phyloP scores from a whole-genome alignment of 2,888 invertebrate genomes.

The Cepaea hortensis region DNA sequence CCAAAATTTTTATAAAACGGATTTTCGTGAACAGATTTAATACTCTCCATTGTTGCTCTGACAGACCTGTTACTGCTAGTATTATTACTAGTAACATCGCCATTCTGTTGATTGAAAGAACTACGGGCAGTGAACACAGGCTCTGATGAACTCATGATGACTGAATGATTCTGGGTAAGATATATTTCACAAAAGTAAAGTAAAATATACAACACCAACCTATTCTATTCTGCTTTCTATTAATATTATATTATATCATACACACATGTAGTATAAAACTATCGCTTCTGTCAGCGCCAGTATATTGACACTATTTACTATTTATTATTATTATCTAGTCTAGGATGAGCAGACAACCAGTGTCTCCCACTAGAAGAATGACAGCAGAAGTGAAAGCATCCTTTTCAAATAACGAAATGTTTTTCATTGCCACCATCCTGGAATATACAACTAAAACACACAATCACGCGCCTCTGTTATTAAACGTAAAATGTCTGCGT shows the following conservation, averaged over 20 bases:
- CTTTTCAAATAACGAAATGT: background rate
- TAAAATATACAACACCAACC: background rate
- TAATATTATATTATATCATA: background rate
- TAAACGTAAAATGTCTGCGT: background rate
- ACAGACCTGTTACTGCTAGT: background rate
- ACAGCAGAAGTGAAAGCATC: background rate
- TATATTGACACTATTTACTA: too few species aligned
- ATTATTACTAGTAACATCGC: constrained; percentile 6
- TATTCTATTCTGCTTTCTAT: background rate
- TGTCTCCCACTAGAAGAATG: too few species aligned
- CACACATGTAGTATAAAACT: background rate
- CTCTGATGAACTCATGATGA: background rate
- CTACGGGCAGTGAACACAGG: constrained; percentile 35
- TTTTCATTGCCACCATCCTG: background rate
- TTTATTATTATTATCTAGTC: too few species aligned
- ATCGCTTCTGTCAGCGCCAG: background rate
- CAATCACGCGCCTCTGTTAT: background rate
- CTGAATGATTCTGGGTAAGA: background rate
- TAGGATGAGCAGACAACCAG: too few species aligned
- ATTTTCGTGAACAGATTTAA: constrained; percentile 54
- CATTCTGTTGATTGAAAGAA: constrained; percentile 27
- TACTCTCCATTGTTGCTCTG: constrained; percentile 47
- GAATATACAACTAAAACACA: background rate
- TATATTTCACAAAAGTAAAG: background rate
- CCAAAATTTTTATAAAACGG: constrained; percentile 57